Percentiles rank a stretch among this genome's conserved stretches.
phyloP scores from a whole-genome alignment of 2,888 invertebrate species.

The Hololepta plana region DNA sequence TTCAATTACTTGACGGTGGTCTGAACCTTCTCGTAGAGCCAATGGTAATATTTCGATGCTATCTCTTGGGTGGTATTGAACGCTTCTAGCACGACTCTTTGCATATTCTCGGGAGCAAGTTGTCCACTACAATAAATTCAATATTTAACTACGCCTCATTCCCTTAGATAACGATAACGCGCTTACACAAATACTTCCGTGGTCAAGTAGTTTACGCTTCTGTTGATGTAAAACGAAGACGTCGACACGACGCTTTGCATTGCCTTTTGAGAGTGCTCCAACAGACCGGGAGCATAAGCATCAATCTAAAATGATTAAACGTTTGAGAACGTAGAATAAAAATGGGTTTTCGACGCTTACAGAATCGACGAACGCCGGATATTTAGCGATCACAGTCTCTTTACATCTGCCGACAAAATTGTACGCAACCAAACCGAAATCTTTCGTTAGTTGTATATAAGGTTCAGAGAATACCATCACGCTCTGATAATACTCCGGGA shows the following conservation, averaged over 20 bases:
- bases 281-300: slow-evolving; percentile 51
- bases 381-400: slow-evolving; percentile 17
- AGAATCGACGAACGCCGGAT: slow-evolving; percentile 31
- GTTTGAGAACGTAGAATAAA: neutral
- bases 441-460: slow-evolving; percentile 39
- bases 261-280: slow-evolving; percentile 36
- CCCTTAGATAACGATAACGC: too few relatives aligned
- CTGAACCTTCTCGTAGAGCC: slow-evolving; percentile 65
- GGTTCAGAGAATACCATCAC: slow-evolving; percentile 38
- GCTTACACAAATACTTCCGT: slow-evolving; percentile 69
- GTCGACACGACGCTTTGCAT: slow-evolving; percentile 30
- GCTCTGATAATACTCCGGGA: slow-evolving; percentile 45
- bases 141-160: neutral
- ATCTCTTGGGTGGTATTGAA: slow-evolving; percentile 49
- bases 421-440: slow-evolving; percentile 33
- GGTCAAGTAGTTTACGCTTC: slow-evolving; percentile 41
- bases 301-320: slow-evolving; percentile 34
- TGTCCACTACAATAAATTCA: slow-evolving; percentile 36
- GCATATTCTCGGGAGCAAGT: slow-evolving; percentile 58
- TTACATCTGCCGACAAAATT: slow-evolving; percentile 25
- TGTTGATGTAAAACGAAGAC: slow-evolving; percentile 32
- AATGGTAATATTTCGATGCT: slow-evolving; percentile 50
- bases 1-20: slow-evolving; percentile 20
- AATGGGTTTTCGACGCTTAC: slow-evolving; percentile 26
- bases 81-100: slow-evolving; percentile 44